A percentile compares a stretch with the other conserved stretches of the same genome.
phyloP scores from a whole-genome alignment of 2,888 invertebrate species.

The Octonoba sinensis region DNA sequence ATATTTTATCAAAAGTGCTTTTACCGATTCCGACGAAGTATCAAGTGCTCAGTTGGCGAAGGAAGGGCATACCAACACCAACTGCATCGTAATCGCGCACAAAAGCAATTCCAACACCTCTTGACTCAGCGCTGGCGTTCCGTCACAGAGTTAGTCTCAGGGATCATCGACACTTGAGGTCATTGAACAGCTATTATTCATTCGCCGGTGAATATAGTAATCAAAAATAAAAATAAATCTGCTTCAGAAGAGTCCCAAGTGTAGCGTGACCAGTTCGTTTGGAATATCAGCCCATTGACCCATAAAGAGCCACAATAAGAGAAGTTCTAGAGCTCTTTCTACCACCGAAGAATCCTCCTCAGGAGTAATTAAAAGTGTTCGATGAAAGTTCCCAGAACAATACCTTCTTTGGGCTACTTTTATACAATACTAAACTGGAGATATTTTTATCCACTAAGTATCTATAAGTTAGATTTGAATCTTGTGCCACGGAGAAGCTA shows the following conservation, averaged over 20 bases:
- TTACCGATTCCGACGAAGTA: neutral
- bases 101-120: too few species aligned
- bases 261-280: conserved; percentile 31
- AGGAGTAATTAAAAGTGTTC: conserved; percentile 1
- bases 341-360: neutral
- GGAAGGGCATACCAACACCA: neutral
- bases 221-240: conserved; percentile 28
- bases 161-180: conserved; percentile 13
- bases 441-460: too few species aligned
- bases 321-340: neutral
- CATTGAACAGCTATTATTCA: conserved; percentile 25
- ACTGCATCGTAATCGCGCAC: too few species aligned
- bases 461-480: too few species aligned
- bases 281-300: conserved; percentile 40
- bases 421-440: too few species aligned
- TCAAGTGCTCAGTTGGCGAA: conserved; percentile 8
- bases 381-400: too few species aligned
- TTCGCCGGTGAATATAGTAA: conserved; percentile 13
- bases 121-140: too few species aligned
- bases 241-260: conserved; percentile 31
- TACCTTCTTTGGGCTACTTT: too few species aligned
- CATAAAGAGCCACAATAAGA: conserved; percentile 25
- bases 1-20: neutral
- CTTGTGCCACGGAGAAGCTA: too few species aligned
- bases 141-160: neutral